A percentile compares a stretch with the other conserved stretches of the same genome.
Evolutionary conservation across 53 echinoderm and acorn worm species (phyloP).

Genomic region (Zoroaster sp.): DNA sequence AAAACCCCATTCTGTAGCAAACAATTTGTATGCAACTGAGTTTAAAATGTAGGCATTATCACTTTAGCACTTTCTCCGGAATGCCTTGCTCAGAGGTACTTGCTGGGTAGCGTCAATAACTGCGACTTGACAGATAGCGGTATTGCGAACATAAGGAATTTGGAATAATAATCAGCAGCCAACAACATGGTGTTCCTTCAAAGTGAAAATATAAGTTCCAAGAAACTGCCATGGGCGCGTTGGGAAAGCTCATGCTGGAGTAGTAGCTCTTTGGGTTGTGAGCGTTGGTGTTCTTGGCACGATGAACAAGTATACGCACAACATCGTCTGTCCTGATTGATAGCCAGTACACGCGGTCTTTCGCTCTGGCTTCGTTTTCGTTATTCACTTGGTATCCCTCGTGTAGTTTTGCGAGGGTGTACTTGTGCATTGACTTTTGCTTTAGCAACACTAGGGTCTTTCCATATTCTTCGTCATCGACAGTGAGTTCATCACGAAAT

Average conservation of each 20-base stretch:
- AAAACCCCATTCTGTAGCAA: slow-evolving; percentile 69
- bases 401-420: slow-evolving; percentile 50
- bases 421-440: not conserved
- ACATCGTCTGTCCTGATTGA: slow-evolving; percentile 59
- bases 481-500: slow-evolving; percentile 55
- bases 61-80: slow-evolving; percentile 51
- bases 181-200: slow-evolving; percentile 42
- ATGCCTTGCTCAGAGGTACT: slow-evolving; percentile 67
- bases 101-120: slow-evolving; percentile 42
- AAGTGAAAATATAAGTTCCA: slow-evolving; percentile 57
- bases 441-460: slow-evolving; percentile 34
- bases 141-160: slow-evolving; percentile 50
- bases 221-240: slow-evolving; percentile 69
- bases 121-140: slow-evolving; percentile 14
- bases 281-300: slow-evolving; percentile 42
- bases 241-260: slow-evolving; percentile 46
- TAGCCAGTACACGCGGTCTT: slow-evolving; percentile 44
- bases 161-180: slow-evolving; percentile 74
- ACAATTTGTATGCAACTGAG: slow-evolving; percentile 52
- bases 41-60: slow-evolving; percentile 69
- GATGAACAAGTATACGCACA: slow-evolving; percentile 36
- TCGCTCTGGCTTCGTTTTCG: slow-evolving; percentile 46
- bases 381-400: slow-evolving; percentile 51
- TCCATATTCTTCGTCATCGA: slow-evolving; percentile 47
- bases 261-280: slow-evolving; percentile 44